Conservation (phyloP, 2,113 vertebrate genomes). For the Cryptomyrus ogoouensis region DNA sequence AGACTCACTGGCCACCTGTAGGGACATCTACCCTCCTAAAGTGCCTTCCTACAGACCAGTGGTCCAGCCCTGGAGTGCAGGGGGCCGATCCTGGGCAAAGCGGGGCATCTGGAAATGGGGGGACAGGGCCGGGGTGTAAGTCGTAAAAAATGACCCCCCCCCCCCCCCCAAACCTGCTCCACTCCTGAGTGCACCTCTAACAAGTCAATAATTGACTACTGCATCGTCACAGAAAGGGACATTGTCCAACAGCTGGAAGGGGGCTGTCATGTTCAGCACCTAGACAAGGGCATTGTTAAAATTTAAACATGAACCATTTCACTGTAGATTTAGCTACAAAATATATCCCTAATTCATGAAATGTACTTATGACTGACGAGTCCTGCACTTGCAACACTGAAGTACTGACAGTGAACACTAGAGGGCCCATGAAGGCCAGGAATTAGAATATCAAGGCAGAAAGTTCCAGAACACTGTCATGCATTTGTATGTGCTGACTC, state of each 20-base stretch:
- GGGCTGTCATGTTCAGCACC: neutral
- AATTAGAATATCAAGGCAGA: neutral
- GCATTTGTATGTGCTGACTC: neutral
- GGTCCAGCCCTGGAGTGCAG: neutral
- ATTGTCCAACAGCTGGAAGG: neutral
- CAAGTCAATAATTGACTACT: neutral
- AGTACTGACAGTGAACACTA: constrained; percentile 18
- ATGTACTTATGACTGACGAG: neutral
- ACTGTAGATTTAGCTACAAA: neutral
- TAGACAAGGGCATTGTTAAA: neutral
- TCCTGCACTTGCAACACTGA: neutral
- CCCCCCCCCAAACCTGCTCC: too few species aligned
- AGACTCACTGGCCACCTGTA: too few species aligned
- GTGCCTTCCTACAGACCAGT: neutral
- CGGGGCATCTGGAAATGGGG: neutral
- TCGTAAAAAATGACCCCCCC: neutral
- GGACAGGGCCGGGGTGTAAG: neutral
- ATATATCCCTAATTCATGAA: neutral
- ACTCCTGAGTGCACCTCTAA: neutral
- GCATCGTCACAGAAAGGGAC: neutral
- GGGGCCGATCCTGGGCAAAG: neutral
- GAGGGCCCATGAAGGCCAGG: constrained; percentile 8
- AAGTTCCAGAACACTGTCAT: neutral
- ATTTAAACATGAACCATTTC: neutral
- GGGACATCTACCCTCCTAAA: neutral